phyloP scores from a whole-genome alignment of 2,888 invertebrate genomes.

The Callyntrura sp. region DNA sequence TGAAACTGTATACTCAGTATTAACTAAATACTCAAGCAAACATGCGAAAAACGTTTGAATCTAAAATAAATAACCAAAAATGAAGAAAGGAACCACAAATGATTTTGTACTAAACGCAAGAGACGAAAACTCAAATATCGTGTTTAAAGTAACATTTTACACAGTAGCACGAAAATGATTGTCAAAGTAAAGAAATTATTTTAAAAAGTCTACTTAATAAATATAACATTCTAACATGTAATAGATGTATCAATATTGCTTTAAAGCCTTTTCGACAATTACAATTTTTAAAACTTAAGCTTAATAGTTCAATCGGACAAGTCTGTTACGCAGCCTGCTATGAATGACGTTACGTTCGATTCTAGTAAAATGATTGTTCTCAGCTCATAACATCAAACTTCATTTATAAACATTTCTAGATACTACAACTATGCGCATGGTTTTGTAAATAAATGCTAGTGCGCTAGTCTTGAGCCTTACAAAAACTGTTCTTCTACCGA shows the following conservation, averaged over 20 bases:
- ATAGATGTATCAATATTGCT: not conserved
- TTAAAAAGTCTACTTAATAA: not conserved
- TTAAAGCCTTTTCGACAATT: not conserved
- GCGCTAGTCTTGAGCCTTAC: conserved; percentile 27
- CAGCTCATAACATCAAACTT: too few species aligned
- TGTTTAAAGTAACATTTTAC: not conserved
- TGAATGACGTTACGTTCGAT: not conserved
- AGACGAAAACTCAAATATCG: not conserved
- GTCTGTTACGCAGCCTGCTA: not conserved
- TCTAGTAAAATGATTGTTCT: too few species aligned
- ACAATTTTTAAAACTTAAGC: not conserved
- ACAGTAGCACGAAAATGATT: not conserved
- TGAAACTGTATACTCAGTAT: not conserved
- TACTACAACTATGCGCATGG: too few species aligned
- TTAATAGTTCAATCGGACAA: not conserved
- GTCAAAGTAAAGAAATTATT: conserved; percentile 1
- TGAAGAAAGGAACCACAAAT: conserved; percentile 22
- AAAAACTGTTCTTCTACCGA: conserved; percentile 22
- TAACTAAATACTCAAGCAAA: too few species aligned
- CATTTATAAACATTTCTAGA: too few species aligned
- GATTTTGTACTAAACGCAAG: conserved; percentile 41
- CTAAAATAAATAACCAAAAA: too few species aligned
- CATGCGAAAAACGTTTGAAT: too few species aligned
- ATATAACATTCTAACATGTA: not conserved
- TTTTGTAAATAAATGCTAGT: not conserved